Base-by-base conservation (phyloP, 2,113 vertebrate species). In the Ammodytes marinus region DNA sequence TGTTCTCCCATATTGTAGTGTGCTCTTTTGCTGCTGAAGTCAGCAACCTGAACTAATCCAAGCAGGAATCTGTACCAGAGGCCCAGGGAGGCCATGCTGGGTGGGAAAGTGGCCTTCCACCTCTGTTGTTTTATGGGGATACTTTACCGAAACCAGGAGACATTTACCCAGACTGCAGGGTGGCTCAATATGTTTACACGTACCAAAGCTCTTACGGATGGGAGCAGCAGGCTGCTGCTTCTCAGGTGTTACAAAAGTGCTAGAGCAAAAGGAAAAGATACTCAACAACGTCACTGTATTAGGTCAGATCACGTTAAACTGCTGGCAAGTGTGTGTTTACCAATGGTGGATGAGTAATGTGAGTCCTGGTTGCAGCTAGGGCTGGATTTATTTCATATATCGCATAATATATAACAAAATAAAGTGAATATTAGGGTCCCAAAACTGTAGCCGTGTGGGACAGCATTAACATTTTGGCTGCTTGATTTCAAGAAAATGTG, bases 1-100 rank as follows among this genome's bases (percentile, higher is more conserved):
- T 78, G 88, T 83, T 69, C 69, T 88, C 49, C 17, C 46, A 39
- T 66, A 75, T 60, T 65, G 49, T 4, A 49, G 67, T 47, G 77
- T 83, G 79, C 75, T 76, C 35, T 74, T 49, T 77, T 69, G 73
- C 64, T 52, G 55, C 57, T 71, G n/a, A 80, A 59, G 49, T 59
- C 75, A 60, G 93, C 73, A 92, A 92, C 88, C 77, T 91, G 90
- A 92, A 84, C 90, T 89, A 92, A 92, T 94, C 90, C 86, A 91
- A 92, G 89, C 88, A 94, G 68, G 79, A 86, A 91, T 92, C 89
- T 60, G 73, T 70, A 75, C 76, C 68, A 45, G 71, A 58, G 70
- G 72, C 74, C 83, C 65, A 45, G 79, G 47, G 80, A 55, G 70
- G 58, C 74, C 87, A 59, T 42, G 86, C 89, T 86, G 90, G 64